Base-by-base conservation (phyloP, 2,888 invertebrate species). In the Taenaris catops region DNA sequence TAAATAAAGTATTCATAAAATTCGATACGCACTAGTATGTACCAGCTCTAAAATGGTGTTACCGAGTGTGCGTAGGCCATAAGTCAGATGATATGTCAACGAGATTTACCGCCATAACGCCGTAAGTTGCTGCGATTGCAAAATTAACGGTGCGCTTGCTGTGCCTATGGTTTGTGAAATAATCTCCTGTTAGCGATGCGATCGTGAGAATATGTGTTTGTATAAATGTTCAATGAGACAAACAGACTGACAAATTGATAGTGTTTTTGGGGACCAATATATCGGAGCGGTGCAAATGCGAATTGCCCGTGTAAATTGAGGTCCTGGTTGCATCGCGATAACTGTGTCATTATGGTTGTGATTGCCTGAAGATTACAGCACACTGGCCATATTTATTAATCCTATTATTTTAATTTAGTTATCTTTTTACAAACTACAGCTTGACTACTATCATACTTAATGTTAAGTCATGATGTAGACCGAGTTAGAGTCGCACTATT, bases 31-130 rank as follows among this genome's bases (percentile, higher is more conserved):
- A 1, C 12, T 4, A 7, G 9, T 19, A 8, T 17, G 26, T 6
- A 26, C 26, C 9, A 32, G 19, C 23, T 21, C 18, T 37, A 23
- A 29, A 17, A 8, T 32, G 5, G 17, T 34, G 25, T 10, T 17
- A 8, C 21, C 24, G 14, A 33, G 32, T 33, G 21, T 29, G 33
- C 32, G 39, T 43, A 33, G 46, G 46, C 58, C 44, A 64, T 74
- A 70, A 71, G 48, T 75, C 59, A 69, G 52, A 16, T 45, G 72
- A 66, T 65, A 53, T 72, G 76, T 76, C 74, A 65, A 56, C 58
- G 48, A 52, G 58, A 55, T 64, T 70, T 62, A 66, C 53, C 48
- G 60, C 58, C 51, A 66, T 73, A 70, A 71, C 58, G 11, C 32
- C 32, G 17, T 17, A 31, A 10, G n/a, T 72, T 63, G 72, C 45